Conservation (phyloP, 37 sponge, comb jelly and placozoan species). For the Petrosia ficiformis region DNA sequence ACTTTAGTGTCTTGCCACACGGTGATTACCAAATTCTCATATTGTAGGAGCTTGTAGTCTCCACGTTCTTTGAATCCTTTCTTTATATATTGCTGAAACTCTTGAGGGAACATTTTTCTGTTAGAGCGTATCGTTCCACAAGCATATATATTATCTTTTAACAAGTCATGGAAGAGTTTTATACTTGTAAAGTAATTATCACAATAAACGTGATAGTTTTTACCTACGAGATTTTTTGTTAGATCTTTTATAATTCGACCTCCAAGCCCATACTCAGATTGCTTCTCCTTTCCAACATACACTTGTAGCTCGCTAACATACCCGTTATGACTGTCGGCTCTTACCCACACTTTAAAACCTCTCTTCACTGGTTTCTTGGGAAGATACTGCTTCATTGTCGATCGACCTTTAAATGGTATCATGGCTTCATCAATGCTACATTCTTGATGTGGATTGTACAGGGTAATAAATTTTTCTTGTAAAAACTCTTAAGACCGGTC, state of each 20-base stretch:
- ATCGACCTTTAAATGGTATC: constrained; percentile 38
- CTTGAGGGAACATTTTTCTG: constrained; percentile 16
- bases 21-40: constrained; percentile 10
- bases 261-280: constrained; percentile 18
- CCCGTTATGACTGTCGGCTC: constrained; percentile 23
- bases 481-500: constrained; percentile 1
- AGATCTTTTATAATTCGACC: constrained; percentile 19
- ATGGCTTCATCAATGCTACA: constrained; percentile 35
- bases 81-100: not conserved
- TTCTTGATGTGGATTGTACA: constrained; percentile 21
- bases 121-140: constrained; percentile 23
- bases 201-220: constrained; percentile 13
- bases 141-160: not conserved
- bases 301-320: constrained; percentile 18
- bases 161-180: not conserved
- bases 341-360: constrained; percentile 46
- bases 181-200: constrained; percentile 38
- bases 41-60: constrained; percentile 13
- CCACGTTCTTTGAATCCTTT: not conserved
- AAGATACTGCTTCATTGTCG: constrained; percentile 36
- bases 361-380: constrained; percentile 34
- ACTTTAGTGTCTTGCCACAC: constrained; percentile 36
- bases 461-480: not conserved
- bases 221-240: not conserved
- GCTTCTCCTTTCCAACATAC: constrained; percentile 33